Conservation (phyloP, 2,113 vertebrate species). For the Podocnemis expansa region DNA sequence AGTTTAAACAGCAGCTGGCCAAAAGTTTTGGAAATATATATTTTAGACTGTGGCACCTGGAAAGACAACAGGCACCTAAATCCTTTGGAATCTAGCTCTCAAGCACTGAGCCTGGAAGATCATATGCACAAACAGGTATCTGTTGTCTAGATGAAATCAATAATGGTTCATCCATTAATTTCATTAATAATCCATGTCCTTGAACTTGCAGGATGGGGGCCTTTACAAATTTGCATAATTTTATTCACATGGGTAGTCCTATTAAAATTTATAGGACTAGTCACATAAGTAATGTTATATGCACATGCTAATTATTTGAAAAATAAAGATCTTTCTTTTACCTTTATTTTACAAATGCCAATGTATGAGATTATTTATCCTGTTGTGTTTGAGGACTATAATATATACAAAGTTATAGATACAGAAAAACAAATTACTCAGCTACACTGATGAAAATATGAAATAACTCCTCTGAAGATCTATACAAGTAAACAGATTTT, state of each 20-base stretch:
- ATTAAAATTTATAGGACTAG: not conserved
- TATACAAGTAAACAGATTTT: not conserved
- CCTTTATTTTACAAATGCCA: not conserved
- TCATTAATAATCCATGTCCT: no score
- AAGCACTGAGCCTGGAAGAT: not conserved
- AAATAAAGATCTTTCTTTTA: not conserved
- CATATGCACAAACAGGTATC: not conserved
- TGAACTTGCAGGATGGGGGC: not conserved
- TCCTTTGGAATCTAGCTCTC: not conserved
- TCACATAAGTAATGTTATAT: accelerated
- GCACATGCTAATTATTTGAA: not conserved
- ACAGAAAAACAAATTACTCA: not conserved
- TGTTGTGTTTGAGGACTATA: not conserved
- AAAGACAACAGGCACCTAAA: not conserved
- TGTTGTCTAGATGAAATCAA: not conserved
- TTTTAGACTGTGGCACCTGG: not conserved
- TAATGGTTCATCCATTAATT: not conserved
- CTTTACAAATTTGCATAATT: not conserved
- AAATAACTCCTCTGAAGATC: not conserved
- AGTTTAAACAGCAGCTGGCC: not conserved
- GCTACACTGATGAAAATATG: not conserved
- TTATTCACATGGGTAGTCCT: not conserved
- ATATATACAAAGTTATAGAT: not conserved
- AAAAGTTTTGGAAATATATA: not conserved
- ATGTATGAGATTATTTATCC: not conserved